Base-by-base conservation (phyloP, 2,113 vertebrate genomes). In the Tetrao urogallus region DNA sequence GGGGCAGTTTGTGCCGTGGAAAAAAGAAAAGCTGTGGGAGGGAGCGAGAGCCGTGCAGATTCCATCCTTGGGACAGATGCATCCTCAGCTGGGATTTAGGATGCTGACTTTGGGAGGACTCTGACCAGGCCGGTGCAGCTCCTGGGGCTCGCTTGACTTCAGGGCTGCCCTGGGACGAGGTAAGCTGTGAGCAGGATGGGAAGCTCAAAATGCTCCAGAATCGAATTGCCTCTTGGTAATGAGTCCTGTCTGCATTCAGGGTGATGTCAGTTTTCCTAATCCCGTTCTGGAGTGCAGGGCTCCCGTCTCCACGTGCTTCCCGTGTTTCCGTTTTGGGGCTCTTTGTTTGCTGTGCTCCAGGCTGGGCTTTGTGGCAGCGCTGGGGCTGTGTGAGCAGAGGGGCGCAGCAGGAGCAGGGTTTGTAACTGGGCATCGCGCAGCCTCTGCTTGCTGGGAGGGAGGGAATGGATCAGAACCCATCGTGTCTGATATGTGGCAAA, bases 1-100 rank as follows among this genome's bases (percentile, higher is more conserved):
- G 89, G 69, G 56, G 58, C 18, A 16, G 17, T 52, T 83, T 70
- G 43, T 77, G 43, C 69, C 12, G 3, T 7, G 4, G 4, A 50
- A 8, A 8, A 19, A 15, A 28, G 3, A 10, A 30, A 15, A 47
- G 8, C 2, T 1, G 28, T 47, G 13, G 32, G 28, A 24, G 0
- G 0, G 6, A n/a, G 61, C 2, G 5, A 1, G 19, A 80, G 83
- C 56, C 40, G 8, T 6, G 50, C 0, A 4, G 40, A 32, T 73
- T 7, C 32, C 43, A 21, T 18, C 45, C 43, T 27, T 22, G 6
- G 17, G 47, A 13, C 11, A 4, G 25, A 13, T 3, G 11, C 11
- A 2, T 25, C 13, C 52, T 54, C 52, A 28, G 52, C 52, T 4
- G 2, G 64, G 54, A 16, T 57, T 61, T 11, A 0, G 60, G 56